Evolutionary conservation across 2,113 vertebrate genomes (phyloP).

Genomic region (Neodon shergylaensis): DNA sequence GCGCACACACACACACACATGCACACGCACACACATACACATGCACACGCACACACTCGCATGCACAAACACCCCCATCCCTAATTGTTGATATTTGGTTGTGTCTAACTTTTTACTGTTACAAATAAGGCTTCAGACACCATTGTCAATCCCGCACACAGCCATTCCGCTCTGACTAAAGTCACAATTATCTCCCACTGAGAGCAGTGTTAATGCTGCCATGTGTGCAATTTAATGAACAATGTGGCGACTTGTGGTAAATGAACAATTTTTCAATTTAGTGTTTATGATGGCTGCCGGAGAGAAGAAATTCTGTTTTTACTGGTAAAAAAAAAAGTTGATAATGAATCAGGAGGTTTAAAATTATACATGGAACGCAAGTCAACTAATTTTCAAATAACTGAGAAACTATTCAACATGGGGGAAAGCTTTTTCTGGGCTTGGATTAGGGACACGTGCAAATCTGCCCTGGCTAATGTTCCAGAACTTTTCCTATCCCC

Average conservation of each 20-base stretch:
- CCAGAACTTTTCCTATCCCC: rapidly evolving
- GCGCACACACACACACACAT: background rate
- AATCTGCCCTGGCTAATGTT: background rate
- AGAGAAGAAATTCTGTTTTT: conserved; percentile 11
- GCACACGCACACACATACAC: background rate
- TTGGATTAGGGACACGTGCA: background rate
- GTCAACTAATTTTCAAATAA: conserved; percentile 34
- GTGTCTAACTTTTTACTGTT: background rate
- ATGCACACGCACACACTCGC: no score
- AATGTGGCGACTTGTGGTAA: background rate
- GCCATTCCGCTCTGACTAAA: background rate
- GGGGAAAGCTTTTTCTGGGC: background rate
- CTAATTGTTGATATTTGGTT: background rate
- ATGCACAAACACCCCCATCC: background rate
- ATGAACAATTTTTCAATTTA: conserved; percentile 47
- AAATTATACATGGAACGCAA: conserved; percentile 21
- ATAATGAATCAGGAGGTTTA: background rate
- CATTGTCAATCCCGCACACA: background rate
- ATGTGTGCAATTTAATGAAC: background rate
- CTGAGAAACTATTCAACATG: background rate
- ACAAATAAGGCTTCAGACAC: background rate
- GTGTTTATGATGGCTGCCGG: background rate
- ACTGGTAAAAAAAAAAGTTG: background rate
- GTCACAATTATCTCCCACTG: background rate
- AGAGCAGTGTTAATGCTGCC: background rate